Percentiles rank a stretch among this genome's conserved stretches.
phyloP scores from a whole-genome alignment of 2,888 invertebrate genomes.

The Agriotes lineatus region DNA sequence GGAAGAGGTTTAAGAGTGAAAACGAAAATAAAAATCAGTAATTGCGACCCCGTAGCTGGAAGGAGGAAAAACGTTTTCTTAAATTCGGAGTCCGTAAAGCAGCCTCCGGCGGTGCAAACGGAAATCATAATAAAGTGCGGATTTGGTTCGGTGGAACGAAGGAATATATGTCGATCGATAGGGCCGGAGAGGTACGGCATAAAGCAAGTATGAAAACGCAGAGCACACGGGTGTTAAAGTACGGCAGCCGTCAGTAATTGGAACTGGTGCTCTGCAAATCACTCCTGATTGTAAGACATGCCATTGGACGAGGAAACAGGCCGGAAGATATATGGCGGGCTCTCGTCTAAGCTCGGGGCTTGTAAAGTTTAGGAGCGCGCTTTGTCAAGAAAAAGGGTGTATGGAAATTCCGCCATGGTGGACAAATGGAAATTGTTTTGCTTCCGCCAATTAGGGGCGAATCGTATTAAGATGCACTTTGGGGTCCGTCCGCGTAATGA shows the following conservation, averaged over 20 bases:
- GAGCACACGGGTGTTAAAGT: constrained; percentile 51
- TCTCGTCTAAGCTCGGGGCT: constrained; percentile 58
- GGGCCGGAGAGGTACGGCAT: constrained; percentile 3
- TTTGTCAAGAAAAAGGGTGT: constrained; percentile 56
- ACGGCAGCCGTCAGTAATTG: constrained; percentile 58
- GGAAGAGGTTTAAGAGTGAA: too few relatives aligned
- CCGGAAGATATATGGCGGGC: constrained; percentile 60
- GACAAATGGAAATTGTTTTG: constrained; percentile 39
- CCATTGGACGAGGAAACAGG: constrained; percentile 59
- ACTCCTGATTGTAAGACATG: constrained; percentile 61
- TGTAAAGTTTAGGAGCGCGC: constrained; percentile 58
- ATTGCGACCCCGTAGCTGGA: too few relatives aligned
- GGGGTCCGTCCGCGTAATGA: constrained; percentile 28
- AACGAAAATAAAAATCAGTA: too few relatives aligned
- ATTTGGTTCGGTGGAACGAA: not conserved
- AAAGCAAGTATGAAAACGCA: constrained; percentile 39
- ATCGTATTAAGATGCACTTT: constrained; percentile 35
- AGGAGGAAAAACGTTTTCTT: too few relatives aligned
- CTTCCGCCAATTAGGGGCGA: constrained; percentile 1
- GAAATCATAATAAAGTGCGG: not conserved
- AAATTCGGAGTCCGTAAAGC: not conserved
- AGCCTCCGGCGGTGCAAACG: too few relatives aligned
- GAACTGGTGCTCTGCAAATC: constrained; percentile 60
- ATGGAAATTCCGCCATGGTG: constrained; percentile 56
- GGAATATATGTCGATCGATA: constrained; percentile 1